Conservation (phyloP, 2,888 invertebrate species). For the Scelioninae gen. 2 region DNA sequence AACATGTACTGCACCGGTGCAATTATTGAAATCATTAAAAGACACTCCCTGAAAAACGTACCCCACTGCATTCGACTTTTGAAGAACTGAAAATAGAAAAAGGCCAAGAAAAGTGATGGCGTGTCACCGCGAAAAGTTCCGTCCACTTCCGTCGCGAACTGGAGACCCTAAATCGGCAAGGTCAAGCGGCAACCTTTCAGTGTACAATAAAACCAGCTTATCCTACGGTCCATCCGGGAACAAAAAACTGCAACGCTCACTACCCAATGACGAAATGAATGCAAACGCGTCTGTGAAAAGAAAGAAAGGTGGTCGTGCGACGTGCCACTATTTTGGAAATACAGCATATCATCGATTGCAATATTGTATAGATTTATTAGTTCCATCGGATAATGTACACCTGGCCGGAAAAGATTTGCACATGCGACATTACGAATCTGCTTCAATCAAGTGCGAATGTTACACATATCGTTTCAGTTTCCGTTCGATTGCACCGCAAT, state of each 20-base stretch:
- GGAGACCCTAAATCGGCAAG: too few relatives aligned
- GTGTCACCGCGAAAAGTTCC: too few relatives aligned
- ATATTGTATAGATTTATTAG: constrained; percentile 62
- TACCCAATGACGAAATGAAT: constrained; percentile 22
- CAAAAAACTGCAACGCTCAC: constrained; percentile 32
- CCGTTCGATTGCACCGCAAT: constrained; percentile 58
- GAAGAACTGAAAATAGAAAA: too few relatives aligned
- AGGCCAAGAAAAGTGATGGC: too few relatives aligned
- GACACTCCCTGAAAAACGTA: too few relatives aligned
- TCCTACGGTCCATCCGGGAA: not conserved
- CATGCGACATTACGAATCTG: constrained; percentile 62
- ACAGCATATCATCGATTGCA: constrained; percentile 52
- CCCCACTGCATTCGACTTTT: too few relatives aligned
- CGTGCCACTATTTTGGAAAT: constrained; percentile 47
- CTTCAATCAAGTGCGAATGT: constrained; percentile 60
- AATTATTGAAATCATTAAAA: too few relatives aligned
- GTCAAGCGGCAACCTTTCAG: too few relatives aligned
- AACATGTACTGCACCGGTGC: too few relatives aligned
- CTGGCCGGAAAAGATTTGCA: constrained; percentile 65
- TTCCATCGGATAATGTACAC: constrained; percentile 62
- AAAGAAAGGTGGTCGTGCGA: constrained; percentile 34
- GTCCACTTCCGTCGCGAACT: too few relatives aligned
- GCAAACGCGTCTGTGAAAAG: constrained; percentile 11
- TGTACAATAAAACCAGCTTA: constrained; percentile 22
- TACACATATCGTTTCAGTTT: constrained; percentile 58